These are phyloP conservation scores for Ibycter americanus DNA, from an alignment of 2,797 vertebrate species.

Conservation along the genomic window DNA sequence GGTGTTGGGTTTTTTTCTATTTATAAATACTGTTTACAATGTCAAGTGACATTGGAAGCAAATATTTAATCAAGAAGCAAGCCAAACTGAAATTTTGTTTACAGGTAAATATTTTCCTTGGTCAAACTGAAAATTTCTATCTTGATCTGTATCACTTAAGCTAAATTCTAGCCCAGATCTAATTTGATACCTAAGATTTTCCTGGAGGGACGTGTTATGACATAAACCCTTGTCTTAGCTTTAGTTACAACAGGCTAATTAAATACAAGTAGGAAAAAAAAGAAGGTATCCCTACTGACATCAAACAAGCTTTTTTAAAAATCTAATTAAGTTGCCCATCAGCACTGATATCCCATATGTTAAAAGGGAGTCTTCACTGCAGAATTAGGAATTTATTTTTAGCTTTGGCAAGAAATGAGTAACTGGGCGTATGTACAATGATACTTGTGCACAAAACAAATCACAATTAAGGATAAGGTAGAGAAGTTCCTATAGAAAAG, in stretches of 20 bases:
- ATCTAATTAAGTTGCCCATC: neutral
- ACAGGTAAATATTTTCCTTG: neutral
- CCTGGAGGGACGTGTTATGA: neutral
- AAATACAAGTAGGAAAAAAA: neutral
- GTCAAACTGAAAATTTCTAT: neutral
- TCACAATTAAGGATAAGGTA: neutral
- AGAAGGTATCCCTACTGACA: neutral
- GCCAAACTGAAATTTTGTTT: neutral
- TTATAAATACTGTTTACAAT: neutral
- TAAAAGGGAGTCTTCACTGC: neutral
- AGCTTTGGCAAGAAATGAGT: neutral
- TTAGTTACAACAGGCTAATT: neutral
- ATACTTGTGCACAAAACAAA: neutral
- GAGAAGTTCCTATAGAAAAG: neutral
- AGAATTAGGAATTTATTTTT: neutral
- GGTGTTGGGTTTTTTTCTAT: accelerated
- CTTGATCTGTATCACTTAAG: neutral
- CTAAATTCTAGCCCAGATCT: neutral
- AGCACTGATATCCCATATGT: neutral
- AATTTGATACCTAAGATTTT: neutral
- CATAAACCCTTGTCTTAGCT: neutral
- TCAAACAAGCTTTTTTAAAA: neutral
- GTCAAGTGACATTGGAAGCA: neutral
- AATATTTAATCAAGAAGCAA: neutral
- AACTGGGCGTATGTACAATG: neutral